Evolutionary conservation across 2,113 vertebrate species (phyloP), one percentile per base, ranked within the genome.

Genomic region (Sigmodon hispidus): DNA sequence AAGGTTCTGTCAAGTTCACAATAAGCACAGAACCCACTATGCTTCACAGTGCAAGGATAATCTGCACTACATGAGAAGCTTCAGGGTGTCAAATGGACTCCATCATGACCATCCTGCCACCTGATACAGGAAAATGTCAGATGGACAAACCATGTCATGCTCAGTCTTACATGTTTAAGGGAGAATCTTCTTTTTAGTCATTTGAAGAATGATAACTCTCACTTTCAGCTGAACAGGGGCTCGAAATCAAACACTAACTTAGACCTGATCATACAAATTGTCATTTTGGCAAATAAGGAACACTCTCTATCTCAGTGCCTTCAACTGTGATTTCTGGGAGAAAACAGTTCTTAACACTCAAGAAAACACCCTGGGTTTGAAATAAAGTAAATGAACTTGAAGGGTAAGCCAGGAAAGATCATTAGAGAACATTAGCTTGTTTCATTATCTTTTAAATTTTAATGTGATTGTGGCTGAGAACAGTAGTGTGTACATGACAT

Each of bases 281-380:
- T 31, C 45, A 50, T 26, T 29, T 50, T 77, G n/a, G 75, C 55
- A 63, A 7, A 59, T 81, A 86, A 88, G 63, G n/a, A 22, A 80
- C 8, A 4, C 43, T 70, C 91, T 65, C 61, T 1, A 59, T 86
- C 29, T 43, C 59, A 77, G 67, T 29, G 69, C 19, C 24, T 57
- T 85, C 5, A 81, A 29, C 36, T 81, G n/a, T 43, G 73, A 5
- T 52, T 90, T 85, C 52, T 36, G 6, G 67, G 13, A 79, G 2
- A n/a, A 50, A 63, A 85, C 40, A 36, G 83, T 94, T 79, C 21
- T 83, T 76, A 89, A 83, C n/a, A n/a, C 93, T 52, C 52, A 87
- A 86, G 43, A 86, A 92, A 94, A 75, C 9, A 67, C 29, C 2
- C 0, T 45, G 24, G 22, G 29, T 40, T 50, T 0, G 22, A 90